Percentiles rank a stretch among this genome's conserved stretches.
Conservation (phyloP, 2,113 vertebrate species). For the Rynchops niger region DNA sequence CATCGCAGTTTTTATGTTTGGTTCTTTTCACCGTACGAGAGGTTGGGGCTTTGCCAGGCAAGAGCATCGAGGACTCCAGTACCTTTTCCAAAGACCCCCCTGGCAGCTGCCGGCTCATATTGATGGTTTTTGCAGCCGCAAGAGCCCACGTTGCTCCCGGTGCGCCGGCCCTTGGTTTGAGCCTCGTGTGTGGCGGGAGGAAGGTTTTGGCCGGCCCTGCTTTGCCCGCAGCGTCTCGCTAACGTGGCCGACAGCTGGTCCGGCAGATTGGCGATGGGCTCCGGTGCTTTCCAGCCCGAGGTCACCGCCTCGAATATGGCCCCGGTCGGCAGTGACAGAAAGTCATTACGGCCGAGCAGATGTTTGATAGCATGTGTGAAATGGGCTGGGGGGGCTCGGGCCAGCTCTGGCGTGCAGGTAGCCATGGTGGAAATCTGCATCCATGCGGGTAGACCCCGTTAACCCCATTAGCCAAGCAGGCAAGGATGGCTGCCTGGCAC, state of each 20-base stretch:
- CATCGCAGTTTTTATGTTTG: background rate
- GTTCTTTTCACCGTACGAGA: accelerated
- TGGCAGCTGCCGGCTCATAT: accelerated
- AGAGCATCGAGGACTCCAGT: background rate
- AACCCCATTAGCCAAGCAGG: background rate
- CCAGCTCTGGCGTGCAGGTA: background rate
- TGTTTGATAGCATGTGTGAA: background rate
- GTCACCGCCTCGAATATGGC: background rate
- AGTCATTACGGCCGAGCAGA: background rate
- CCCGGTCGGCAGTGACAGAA: background rate
- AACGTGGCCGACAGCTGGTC: conserved; percentile 6
- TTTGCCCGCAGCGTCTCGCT: background rate
- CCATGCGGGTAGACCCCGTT: accelerated
- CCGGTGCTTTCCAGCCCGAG: background rate
- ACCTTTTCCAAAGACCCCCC: background rate
- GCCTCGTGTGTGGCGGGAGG: accelerated
- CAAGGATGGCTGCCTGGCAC: background rate
- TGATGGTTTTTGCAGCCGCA: background rate
- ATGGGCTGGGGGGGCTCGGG: background rate
- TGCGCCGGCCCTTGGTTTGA: accelerated
- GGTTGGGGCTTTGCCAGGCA: background rate
- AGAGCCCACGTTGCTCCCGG: background rate
- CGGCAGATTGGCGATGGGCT: conserved; percentile 30
- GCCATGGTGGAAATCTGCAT: accelerated
- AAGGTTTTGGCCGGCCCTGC: background rate